Evolutionary conservation across 2,113 vertebrate species (phyloP).

Genomic region (Columbina picui): DNA sequence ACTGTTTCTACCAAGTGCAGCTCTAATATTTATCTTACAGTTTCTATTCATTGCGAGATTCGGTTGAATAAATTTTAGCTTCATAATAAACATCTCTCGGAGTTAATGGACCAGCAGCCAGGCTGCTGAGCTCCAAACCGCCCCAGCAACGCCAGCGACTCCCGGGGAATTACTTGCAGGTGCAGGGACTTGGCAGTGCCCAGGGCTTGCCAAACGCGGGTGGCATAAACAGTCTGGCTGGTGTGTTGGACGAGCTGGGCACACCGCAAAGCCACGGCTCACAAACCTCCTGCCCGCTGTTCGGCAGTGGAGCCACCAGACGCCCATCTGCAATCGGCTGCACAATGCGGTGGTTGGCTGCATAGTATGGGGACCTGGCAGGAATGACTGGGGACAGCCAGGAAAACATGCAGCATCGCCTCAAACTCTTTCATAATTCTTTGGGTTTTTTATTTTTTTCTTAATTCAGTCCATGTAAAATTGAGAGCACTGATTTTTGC

Average conservation of each 20-base stretch:
- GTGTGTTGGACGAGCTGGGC: neutral
- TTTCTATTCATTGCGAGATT: neutral
- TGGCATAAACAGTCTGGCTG: neutral
- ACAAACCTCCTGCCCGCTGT: neutral
- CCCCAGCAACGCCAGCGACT: neutral
- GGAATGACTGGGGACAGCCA: neutral
- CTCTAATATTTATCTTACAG: neutral
- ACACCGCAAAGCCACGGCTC: fast-evolving
- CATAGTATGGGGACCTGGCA: neutral
- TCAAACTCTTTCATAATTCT: neutral
- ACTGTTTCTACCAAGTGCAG: neutral
- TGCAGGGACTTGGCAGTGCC: neutral
- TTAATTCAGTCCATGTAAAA: neutral
- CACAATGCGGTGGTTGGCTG: neutral
- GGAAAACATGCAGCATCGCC: neutral
- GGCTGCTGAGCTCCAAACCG: constrained; percentile 13
- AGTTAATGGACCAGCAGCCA: constrained; percentile 48
- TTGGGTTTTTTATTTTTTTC: neutral
- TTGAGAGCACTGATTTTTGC: neutral
- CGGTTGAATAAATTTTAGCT: neutral
- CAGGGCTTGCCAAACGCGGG: neutral
- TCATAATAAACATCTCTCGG: neutral
- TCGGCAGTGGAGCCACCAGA: neutral
- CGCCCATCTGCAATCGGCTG: neutral
- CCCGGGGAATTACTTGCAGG: constrained; percentile 48